phyloP scores from a whole-genome alignment of 2,888 invertebrate genomes.

The Apamea sordens region DNA sequence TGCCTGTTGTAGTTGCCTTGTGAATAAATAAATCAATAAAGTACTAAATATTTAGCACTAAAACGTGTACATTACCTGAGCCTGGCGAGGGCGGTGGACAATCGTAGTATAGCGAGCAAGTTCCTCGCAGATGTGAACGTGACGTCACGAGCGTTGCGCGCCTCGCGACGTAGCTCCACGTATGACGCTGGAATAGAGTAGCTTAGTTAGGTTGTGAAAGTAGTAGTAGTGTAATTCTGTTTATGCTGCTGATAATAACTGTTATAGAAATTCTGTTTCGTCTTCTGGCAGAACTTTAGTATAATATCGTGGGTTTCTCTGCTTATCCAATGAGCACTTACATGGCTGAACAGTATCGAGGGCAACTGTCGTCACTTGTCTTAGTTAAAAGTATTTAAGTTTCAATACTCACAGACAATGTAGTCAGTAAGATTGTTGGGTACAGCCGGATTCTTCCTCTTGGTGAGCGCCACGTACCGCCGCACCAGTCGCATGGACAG shows the following conservation, averaged over 20 bases:
- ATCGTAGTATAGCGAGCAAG: conserved; percentile 96
- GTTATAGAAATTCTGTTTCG: background rate
- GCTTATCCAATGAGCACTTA: background rate
- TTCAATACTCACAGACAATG: conserved; percentile 74
- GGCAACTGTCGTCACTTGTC: background rate
- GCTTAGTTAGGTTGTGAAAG: too few relatives aligned
- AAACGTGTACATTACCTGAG: conserved; percentile 80
- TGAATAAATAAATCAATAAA: too few relatives aligned
- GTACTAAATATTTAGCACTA: background rate
- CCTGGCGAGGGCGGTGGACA: conserved; percentile 97
- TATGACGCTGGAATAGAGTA: conserved; percentile 91
- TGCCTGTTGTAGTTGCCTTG: too few relatives aligned
- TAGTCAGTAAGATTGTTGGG: conserved; percentile 87
- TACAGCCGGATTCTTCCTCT: conserved; percentile 96
- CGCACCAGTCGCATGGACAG: conserved; percentile 98
- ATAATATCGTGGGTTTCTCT: background rate
- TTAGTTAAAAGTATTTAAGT: background rate
- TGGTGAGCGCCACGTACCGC: conserved; percentile 97
- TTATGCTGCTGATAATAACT: background rate
- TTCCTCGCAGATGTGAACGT: conserved; percentile 99
- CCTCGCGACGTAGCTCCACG: conserved; percentile 95
- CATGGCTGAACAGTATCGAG: background rate
- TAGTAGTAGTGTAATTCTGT: background rate
- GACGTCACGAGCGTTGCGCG: conserved; percentile 96
- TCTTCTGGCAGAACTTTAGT: background rate